Conservation (phyloP, 2,888 invertebrate species). For the Antheraea yamamai region DNA sequence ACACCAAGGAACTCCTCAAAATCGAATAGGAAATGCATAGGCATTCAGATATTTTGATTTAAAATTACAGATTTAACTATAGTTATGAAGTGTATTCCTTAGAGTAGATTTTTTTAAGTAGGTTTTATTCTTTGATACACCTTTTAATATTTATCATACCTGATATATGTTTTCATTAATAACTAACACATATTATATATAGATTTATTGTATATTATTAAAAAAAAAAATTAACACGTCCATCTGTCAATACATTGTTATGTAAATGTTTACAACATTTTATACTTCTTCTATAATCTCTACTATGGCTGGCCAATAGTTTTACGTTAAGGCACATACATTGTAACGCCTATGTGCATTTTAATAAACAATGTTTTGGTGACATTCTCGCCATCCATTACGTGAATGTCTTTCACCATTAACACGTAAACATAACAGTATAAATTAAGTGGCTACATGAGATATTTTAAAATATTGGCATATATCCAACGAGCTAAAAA, state of each 20-base stretch:
- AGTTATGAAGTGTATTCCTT: too few relatives aligned
- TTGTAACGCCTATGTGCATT: not conserved
- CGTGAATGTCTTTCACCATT: constrained; percentile 17
- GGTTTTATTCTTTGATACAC: too few relatives aligned
- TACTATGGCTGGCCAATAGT: not conserved
- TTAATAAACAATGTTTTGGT: not conserved
- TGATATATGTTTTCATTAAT: not conserved
- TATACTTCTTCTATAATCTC: not conserved
- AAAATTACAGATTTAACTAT: too few relatives aligned
- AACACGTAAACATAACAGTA: constrained; percentile 44
- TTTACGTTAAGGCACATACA: not conserved
- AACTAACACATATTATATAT: not conserved
- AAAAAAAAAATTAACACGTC: not conserved
- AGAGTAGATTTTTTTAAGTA: too few relatives aligned
- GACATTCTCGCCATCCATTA: not conserved
- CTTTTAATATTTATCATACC: not conserved
- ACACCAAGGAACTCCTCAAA: too few relatives aligned
- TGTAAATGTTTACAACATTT: not conserved
- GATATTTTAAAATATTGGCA: constrained; percentile 63
- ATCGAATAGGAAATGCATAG: too few relatives aligned
- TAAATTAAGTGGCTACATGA: constrained; percentile 58
- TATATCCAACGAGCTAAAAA: constrained; percentile 72
- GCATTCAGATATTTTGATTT: too few relatives aligned
- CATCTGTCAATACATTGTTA: not conserved
- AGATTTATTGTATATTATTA: too few relatives aligned